phyloP scores from a whole-genome alignment of 2,113 vertebrate species.

The Hypanus sabinus region DNA sequence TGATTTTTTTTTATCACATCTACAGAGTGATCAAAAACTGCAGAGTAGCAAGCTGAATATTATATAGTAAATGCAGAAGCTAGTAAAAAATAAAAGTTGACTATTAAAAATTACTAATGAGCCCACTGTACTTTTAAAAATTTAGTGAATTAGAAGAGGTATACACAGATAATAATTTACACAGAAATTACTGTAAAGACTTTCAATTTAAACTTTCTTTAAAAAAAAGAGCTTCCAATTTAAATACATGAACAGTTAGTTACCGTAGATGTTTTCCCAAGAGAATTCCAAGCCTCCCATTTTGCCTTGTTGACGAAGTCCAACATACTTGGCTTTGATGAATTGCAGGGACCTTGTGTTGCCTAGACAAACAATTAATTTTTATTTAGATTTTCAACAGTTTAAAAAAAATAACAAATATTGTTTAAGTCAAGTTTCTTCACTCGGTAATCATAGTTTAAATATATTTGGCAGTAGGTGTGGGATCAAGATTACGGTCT shows the following conservation, averaged over 20 bases:
- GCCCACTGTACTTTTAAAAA: background rate
- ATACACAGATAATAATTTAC: background rate
- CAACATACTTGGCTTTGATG: conserved; percentile 75
- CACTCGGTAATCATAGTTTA: background rate
- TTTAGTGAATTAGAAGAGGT: background rate
- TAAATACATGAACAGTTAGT: conserved; percentile 44
- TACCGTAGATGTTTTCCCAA: conserved; percentile 74
- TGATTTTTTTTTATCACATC: too few relatives aligned
- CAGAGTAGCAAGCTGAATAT: background rate
- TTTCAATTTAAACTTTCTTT: background rate
- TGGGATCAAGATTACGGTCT: too few relatives aligned
- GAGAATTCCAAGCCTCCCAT: conserved; percentile 82
- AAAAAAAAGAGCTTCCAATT: background rate
- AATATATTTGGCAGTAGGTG: background rate
- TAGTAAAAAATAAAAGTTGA: background rate
- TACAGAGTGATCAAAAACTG: background rate
- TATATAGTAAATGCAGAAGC: background rate
- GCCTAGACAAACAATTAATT: conserved; percentile 55
- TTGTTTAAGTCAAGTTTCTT: background rate
- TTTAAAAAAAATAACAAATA: background rate
- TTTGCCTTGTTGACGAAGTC: conserved; percentile 85
- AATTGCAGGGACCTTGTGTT: conserved; percentile 74
- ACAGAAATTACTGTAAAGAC: background rate
- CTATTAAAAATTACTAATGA: background rate
- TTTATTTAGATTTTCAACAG: background rate